Evolutionary conservation across 1,140 invertebrate species (phyloP).

Genomic region (Drosophila funebris): DNA sequence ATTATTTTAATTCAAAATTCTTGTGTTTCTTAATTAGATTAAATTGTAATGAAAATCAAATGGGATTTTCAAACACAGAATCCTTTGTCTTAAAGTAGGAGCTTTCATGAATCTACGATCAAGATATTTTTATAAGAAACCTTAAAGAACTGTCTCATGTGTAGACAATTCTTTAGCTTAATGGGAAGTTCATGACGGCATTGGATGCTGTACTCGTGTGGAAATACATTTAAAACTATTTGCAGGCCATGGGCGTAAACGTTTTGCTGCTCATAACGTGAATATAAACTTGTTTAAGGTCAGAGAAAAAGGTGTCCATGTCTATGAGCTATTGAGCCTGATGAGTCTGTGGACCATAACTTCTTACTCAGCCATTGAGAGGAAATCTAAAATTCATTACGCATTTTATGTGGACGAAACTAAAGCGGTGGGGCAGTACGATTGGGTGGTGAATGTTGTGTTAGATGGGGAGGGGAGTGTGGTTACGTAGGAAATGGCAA

Average conservation of each 20-base stretch:
- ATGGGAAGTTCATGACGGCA: background rate
- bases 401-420: conserved; percentile 60
- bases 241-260: conserved; percentile 51
- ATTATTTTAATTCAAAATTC: too few relatives aligned
- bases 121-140: too few relatives aligned
- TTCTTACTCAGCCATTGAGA: conserved; percentile 60
- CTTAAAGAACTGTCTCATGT: too few relatives aligned
- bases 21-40: too few relatives aligned
- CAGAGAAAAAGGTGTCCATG: conserved; percentile 19
- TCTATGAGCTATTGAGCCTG: conserved; percentile 14
- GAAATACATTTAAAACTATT: conserved; percentile 57
- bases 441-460: background rate
- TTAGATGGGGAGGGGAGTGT: background rate
- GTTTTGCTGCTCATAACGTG: conserved; percentile 51
- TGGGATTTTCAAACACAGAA: too few relatives aligned
- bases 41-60: too few relatives aligned
- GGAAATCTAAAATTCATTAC: conserved; percentile 79
- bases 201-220: background rate
- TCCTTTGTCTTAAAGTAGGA: too few relatives aligned
- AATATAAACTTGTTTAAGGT: conserved; percentile 33
- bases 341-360: conserved; percentile 51
- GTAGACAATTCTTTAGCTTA: background rate
- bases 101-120: too few relatives aligned
- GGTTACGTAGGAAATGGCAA: background rate
- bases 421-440: background rate